Base-by-base conservation (phyloP, 1,140 invertebrate genomes). In the Neelides sp. region DNA sequence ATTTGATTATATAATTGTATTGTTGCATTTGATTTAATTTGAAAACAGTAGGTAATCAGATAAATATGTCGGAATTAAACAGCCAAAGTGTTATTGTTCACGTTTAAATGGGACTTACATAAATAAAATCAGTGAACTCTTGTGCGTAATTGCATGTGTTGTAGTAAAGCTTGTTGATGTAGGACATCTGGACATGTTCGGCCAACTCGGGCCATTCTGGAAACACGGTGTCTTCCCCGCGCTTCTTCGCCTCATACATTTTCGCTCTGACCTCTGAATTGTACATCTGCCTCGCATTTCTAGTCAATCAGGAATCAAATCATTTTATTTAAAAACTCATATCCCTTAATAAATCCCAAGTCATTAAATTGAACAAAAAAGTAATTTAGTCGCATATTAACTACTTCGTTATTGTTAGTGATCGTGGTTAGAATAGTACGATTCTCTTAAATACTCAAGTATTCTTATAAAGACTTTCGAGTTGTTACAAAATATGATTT, bases 161-260 rank as follows among this genome's bases (percentile, higher is more conserved):
- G 26, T 19, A 8, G n/a, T 52, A 56, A 2, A 56, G 28, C 35
- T 49, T 56, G 15, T 45, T 52, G 2, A 56, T 15, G 34, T 48
- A 52, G 19, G 26, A 4, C 12, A 28, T 30, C 34, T 49, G 40
- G 1, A 4, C 40, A 4, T 48, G 26, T 5, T 40, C 40, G 7
- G 40, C 39, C 19, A 55, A 36, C 13, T 49, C 36, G 4, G 23
- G 8, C 48, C 52, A 55, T 40, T 20, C 39, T 15, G 12, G 26
- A 30, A 5, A 12, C 10, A 10, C 26, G 3, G 26, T 20, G 20
- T 4, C 8, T 47, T 20, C n/a, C n/a, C n/a, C n/a, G n/a, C n/a
- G 12, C 13, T 5, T 8, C 27, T 24, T 19, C 24, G 4, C 22
- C 2, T 13, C 22, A 8, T 22, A 13, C 12, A 8, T 32, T 47